These are phyloP conservation scores for Loxodonta africana DNA, from an alignment of 2,113 vertebrate genomes.

Conservation along the genomic window DNA sequence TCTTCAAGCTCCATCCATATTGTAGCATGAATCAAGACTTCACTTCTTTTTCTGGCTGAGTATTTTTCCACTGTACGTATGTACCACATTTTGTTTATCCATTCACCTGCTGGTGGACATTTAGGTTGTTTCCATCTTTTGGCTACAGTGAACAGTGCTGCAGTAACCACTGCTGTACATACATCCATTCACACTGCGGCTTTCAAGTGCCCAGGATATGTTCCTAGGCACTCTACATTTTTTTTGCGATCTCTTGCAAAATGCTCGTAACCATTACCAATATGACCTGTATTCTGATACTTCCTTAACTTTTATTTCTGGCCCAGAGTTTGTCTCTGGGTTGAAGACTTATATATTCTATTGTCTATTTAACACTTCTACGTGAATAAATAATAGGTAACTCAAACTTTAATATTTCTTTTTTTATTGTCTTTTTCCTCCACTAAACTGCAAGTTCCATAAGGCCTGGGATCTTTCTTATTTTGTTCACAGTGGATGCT, in stretches of 20 bases:
- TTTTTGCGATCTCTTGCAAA: not conserved
- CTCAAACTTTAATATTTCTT: not conserved
- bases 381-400: not conserved
- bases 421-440: not conserved
- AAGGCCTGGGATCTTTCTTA: not conserved
- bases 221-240: not conserved
- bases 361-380: not conserved
- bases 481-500: not conserved
- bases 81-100: no score
- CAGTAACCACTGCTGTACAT: no score
- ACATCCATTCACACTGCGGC: no score
- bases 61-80: no score
- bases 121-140: no score
- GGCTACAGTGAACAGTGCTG: no score
- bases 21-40: no score
- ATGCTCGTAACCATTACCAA: not conserved
- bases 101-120: no score
- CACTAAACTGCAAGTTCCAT: not conserved
- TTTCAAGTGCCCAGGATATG: no score
- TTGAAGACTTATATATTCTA: not conserved
- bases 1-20: no score
- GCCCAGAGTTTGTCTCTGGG: not conserved
- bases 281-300: not conserved
- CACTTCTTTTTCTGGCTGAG: no score
- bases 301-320: not conserved